Conservation (phyloP, 2,888 invertebrate genomes). For the Drosophila kuntzei region DNA sequence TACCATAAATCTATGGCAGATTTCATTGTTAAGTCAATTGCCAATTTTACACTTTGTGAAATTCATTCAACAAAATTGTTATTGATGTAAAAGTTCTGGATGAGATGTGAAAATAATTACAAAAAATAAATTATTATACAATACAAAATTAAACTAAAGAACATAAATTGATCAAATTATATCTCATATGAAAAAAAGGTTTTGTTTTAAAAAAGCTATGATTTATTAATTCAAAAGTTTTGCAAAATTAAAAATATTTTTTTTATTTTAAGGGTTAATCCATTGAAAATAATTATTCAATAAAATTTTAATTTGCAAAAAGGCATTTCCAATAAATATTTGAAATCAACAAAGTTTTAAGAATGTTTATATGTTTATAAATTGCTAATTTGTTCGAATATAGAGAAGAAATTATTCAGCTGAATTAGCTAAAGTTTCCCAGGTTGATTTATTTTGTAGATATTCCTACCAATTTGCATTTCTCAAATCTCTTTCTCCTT, state of each 20-base stretch:
- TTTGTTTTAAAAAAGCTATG: no score
- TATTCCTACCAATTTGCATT: conserved; percentile 45
- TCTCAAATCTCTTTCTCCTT: conserved; percentile 39
- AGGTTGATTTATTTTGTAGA: conserved; percentile 45
- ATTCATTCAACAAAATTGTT: neutral
- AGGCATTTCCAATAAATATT: neutral
- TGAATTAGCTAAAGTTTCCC: conserved; percentile 4
- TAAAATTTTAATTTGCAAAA: neutral
- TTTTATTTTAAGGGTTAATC: no score
- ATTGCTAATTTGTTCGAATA: conserved; percentile 26
- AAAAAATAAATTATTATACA: neutral
- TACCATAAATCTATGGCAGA: neutral
- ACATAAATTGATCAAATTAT: neutral
- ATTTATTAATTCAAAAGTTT: no score
- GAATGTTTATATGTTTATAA: conserved; percentile 26
- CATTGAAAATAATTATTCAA: neutral
- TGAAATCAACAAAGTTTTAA: neutral
- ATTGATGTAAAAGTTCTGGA: neutral
- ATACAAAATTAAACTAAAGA: neutral
- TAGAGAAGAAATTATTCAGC: neutral
- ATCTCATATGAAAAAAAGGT: neutral
- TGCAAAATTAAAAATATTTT: no score
- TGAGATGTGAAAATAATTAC: neutral
- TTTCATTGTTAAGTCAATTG: neutral
- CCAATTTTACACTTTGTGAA: neutral